phyloP scores from a whole-genome alignment of 2,113 vertebrate species.

The Coptodon bakossiorum region DNA sequence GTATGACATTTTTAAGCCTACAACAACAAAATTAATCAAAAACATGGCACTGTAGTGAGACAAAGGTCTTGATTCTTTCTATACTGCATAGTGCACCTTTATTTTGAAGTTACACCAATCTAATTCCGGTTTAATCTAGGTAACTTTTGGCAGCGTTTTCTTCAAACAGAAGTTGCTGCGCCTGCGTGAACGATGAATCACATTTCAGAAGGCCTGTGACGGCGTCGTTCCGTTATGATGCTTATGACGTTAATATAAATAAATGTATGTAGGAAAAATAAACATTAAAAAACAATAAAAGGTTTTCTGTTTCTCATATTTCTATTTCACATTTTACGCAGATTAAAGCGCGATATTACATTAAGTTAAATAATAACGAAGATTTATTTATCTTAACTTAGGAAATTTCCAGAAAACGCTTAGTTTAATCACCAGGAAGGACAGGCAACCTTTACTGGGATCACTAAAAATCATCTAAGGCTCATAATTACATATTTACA shows the following conservation, averaged over 20 bases:
- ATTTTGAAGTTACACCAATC: not conserved
- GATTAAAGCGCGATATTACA: not conserved
- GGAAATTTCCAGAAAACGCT: not conserved
- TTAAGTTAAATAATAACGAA: not conserved
- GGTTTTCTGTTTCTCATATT: not conserved
- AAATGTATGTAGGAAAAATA: not conserved
- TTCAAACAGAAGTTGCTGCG: not conserved
- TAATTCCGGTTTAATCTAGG: not conserved
- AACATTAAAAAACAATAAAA: not conserved
- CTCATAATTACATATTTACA: not conserved
- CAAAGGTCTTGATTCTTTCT: not conserved
- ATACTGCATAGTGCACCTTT: not conserved
- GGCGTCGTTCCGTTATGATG: constrained; percentile 7
- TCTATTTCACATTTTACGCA: not conserved
- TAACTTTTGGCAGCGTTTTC: not conserved
- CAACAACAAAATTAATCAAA: fast-evolving
- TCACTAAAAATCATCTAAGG: not conserved
- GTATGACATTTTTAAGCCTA: fast-evolving
- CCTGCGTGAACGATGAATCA: constrained; percentile 47
- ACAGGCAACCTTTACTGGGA: not conserved
- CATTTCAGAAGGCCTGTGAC: not conserved
- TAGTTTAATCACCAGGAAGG: not conserved
- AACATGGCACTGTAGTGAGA: fast-evolving
- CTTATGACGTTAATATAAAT: not conserved
- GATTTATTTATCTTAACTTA: not conserved